phyloP scores from a whole-genome alignment of 2,797 vertebrate genomes.

The Enteromius anoplus region DNA sequence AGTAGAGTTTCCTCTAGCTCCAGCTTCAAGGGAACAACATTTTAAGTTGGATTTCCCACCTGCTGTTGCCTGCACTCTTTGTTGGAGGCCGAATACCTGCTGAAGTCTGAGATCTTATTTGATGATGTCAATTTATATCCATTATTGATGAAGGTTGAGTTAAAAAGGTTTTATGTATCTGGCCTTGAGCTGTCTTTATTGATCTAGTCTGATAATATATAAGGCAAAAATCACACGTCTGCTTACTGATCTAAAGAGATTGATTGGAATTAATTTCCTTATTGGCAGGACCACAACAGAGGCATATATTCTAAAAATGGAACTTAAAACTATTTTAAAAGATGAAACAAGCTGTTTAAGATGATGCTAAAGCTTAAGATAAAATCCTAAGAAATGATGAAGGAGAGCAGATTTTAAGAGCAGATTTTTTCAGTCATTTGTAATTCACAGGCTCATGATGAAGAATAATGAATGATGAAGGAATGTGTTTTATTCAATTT shows the following conservation, averaged over 20 bases:
- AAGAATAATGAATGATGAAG: not conserved
- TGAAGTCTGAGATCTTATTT: constrained; percentile 23
- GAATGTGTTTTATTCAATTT: not conserved
- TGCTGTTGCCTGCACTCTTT: constrained; percentile 17
- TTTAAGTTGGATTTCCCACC: constrained; percentile 25
- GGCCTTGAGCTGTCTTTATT: constrained; percentile 6
- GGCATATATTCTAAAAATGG: not conserved
- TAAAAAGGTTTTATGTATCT: constrained; percentile 19
- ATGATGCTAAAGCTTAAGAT: not conserved
- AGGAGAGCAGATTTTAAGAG: not conserved
- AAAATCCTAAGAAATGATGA: not conserved
- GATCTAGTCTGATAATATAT: not conserved
- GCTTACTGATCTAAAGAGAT: constrained; percentile 3
- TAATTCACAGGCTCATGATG: not conserved
- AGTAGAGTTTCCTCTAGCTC: constrained; percentile 42
- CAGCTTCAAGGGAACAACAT: constrained; percentile 35
- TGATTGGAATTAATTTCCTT: constrained; percentile 3
- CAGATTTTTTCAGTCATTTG: not conserved
- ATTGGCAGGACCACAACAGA: not conserved
- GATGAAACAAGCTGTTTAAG: not conserved
- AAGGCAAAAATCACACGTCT: not conserved
- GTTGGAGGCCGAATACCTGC: not conserved
- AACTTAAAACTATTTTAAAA: not conserved
- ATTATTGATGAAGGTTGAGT: constrained; percentile 33
- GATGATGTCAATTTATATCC: not conserved